A percentile compares a stretch with the other conserved stretches of the same genome.
These are phyloP conservation scores for Mystacides longicornis DNA, from an alignment of 2,888 invertebrate genomes.

Conservation along the genomic window DNA sequence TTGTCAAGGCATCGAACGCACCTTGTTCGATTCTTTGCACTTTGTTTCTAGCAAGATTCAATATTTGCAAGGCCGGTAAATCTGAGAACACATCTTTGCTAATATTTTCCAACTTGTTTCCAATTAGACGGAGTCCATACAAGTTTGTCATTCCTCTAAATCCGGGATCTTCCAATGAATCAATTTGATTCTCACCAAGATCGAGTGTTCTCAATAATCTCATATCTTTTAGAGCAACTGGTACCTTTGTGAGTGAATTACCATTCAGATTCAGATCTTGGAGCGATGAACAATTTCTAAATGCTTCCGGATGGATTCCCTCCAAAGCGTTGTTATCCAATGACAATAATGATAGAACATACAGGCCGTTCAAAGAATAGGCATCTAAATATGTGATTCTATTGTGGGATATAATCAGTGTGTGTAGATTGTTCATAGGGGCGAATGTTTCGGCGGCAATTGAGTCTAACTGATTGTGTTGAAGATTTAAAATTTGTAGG, in stretches of 20 bases:
- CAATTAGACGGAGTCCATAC: conserved; percentile 80
- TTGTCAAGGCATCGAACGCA: conserved; percentile 70
- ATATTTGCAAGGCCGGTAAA: conserved; percentile 72
- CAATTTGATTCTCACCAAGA: conserved; percentile 85
- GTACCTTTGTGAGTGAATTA: conserved; percentile 73
- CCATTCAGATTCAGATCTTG: conserved; percentile 87
- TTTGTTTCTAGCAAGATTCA: conserved; percentile 83
- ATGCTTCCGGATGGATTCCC: conserved; percentile 79
- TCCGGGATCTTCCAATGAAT: conserved; percentile 69
- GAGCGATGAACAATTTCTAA: conserved; percentile 82
- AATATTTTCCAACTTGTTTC: conserved; percentile 78
- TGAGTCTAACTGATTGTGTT: conserved; percentile 74
- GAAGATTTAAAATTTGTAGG: conserved; percentile 76
- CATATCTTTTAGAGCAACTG: conserved; percentile 77
- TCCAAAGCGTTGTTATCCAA: conserved; percentile 80
- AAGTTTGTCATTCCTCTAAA: conserved; percentile 80
- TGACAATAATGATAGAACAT: conserved; percentile 76
- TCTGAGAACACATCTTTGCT: conserved; percentile 73
- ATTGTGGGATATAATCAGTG: conserved; percentile 78
- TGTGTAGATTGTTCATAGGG: conserved; percentile 88
- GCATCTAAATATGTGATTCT: conserved; percentile 78
- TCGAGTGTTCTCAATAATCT: conserved; percentile 79
- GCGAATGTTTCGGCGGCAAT: conserved; percentile 84
- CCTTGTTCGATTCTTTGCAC: conserved; percentile 71
- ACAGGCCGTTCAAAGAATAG: conserved; percentile 79